Conservation (phyloP, 1,140 invertebrate species). For the Calliphora vicina region DNA sequence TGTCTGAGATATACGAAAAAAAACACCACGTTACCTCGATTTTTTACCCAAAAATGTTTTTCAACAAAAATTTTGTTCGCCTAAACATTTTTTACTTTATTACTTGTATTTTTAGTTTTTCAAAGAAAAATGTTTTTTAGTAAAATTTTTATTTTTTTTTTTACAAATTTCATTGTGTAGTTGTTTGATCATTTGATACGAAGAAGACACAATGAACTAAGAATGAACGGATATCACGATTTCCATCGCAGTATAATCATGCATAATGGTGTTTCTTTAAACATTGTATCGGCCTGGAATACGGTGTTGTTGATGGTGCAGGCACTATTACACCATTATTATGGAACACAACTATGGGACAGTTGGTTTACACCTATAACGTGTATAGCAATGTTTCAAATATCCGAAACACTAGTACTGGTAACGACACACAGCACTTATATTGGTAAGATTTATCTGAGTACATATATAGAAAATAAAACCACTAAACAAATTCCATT, state of each 20-base stretch:
- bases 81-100: neutral
- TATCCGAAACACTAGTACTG: conserved; percentile 68
- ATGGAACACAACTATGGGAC: conserved; percentile 68
- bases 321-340: conserved; percentile 71
- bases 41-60: too few species aligned
- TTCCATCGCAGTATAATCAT: conserved; percentile 72
- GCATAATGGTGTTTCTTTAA: conserved; percentile 69
- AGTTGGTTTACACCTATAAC: conserved; percentile 67
- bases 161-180: conserved; percentile 55
- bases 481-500: too few species aligned
- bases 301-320: conserved; percentile 68
- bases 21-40: too few species aligned
- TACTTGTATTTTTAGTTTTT: too few species aligned
- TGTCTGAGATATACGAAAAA: too few species aligned
- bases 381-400: conserved; percentile 68
- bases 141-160: conserved; percentile 37
- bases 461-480: too few species aligned
- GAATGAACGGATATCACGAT: conserved; percentile 72
- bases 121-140: too few species aligned
- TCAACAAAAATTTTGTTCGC: too few species aligned
- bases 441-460: conserved; percentile 65
- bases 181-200: conserved; percentile 69
- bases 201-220: conserved; percentile 67
- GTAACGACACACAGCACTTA: conserved; percentile 68
- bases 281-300: conserved; percentile 72